Evolutionary conservation across 1,140 invertebrate species (phyloP).

Genomic region (Musca vetustissima): DNA sequence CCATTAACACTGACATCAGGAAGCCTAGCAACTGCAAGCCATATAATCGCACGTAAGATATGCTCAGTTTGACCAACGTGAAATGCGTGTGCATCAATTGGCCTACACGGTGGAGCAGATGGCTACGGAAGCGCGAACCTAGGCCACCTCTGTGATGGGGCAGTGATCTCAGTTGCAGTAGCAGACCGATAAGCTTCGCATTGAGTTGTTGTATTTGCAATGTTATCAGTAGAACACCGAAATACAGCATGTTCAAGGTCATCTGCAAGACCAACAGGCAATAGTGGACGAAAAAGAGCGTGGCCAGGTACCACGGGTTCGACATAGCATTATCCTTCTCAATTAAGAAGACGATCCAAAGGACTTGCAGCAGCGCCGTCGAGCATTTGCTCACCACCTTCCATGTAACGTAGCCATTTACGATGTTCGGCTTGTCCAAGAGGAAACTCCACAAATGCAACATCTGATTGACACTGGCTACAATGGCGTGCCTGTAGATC

Average conservation of each 20-base stretch:
- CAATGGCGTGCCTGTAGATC: neutral
- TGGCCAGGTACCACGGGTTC: neutral
- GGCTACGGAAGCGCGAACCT: no score
- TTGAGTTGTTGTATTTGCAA: neutral
- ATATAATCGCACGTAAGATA: neutral
- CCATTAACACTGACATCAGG: slow-evolving; percentile 20
- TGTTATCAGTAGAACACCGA: neutral
- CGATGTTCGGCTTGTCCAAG: neutral
- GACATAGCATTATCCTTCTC: neutral
- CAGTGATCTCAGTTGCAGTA: neutral
- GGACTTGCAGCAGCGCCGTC: slow-evolving; percentile 1
- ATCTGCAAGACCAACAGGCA: slow-evolving; percentile 23
- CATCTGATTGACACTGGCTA: slow-evolving; percentile 7
- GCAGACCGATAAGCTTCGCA: neutral
- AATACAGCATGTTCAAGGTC: slow-evolving; percentile 13
- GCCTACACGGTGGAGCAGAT: neutral
- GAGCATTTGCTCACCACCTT: slow-evolving; percentile 4
- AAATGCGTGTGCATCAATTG: neutral
- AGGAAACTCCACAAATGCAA: neutral
- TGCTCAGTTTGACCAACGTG: neutral
- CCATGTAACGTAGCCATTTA: neutral
- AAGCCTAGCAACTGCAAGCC: slow-evolving; percentile 8
- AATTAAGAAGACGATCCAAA: slow-evolving; percentile 22
- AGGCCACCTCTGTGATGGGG: neutral
- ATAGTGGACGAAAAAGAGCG: slow-evolving; percentile 13